Percentiles rank a stretch among this genome's conserved stretches.
These are phyloP conservation scores for Catharus bicknelli DNA, from an alignment of 2,113 vertebrate species.

Conservation along the genomic window DNA sequence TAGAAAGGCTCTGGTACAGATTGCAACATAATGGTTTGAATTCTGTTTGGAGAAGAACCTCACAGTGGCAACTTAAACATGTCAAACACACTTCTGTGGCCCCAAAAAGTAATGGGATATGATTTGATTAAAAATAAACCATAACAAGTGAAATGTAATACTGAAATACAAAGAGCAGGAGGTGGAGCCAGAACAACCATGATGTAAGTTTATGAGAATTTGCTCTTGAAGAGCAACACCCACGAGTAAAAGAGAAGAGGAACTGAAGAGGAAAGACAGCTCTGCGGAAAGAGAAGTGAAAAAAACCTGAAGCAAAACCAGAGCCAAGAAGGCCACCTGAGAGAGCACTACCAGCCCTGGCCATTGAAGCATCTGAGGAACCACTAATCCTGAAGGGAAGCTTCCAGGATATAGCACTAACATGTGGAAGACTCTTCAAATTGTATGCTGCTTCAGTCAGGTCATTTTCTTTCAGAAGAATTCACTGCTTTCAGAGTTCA, in stretches of 20 bases:
- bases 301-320: neutral
- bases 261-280: neutral
- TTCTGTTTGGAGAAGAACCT: conserved; percentile 42
- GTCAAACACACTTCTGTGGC: neutral
- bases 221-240: neutral
- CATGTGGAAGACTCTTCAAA: neutral
- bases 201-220: neutral
- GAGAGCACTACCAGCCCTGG: neutral
- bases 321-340: neutral
- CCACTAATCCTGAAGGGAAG: neutral
- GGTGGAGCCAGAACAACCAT: neutral
- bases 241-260: neutral
- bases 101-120: neutral
- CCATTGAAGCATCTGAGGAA: neutral
- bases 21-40: neutral
- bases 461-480: neutral
- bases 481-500: neutral
- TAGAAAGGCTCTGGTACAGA: conserved; percentile 38
- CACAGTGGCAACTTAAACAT: conserved; percentile 7
- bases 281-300: neutral
- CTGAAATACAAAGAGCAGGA: neutral
- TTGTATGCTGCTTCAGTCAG: neutral
- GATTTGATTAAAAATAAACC: conserved; percentile 1
- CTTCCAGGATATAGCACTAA: neutral
- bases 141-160: neutral